Percentiles rank a stretch among this genome's conserved stretches.
phyloP scores from a whole-genome alignment of 2,113 vertebrate genomes.

The Phalacrocorax aristotelis region DNA sequence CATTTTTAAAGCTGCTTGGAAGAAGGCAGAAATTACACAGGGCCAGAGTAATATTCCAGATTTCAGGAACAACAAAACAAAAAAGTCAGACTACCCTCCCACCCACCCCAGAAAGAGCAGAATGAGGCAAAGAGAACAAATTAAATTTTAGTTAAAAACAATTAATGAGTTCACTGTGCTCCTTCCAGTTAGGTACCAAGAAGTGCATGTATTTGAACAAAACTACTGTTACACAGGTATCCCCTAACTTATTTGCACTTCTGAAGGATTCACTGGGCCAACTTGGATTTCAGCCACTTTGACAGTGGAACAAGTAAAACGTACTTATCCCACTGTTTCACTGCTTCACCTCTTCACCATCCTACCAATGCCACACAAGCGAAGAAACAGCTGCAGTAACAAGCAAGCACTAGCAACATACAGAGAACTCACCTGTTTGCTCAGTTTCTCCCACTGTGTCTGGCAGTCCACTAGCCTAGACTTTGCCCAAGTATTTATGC shows the following conservation, averaged over 20 bases:
- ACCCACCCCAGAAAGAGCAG: not conserved
- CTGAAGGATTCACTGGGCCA: not conserved
- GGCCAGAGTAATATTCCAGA: not conserved
- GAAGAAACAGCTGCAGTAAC: not conserved
- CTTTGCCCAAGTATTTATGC: conserved; percentile 82
- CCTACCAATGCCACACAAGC: not conserved
- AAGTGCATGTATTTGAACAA: not conserved
- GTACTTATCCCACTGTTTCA: not conserved
- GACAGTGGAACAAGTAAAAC: not conserved
- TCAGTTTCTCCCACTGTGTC: conserved; percentile 82
- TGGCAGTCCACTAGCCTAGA: conserved; percentile 75
- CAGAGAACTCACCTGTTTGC: conserved; percentile 83
- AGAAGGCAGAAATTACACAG: not conserved
- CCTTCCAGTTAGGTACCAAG: not conserved
- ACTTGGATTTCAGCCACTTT: not conserved
- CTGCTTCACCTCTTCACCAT: not conserved
- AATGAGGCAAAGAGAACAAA: not conserved
- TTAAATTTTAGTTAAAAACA: not conserved
- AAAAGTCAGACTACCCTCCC: not conserved
- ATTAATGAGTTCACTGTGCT: not conserved
- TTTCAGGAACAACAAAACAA: not conserved
- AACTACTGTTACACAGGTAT: not conserved
- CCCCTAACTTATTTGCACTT: not conserved
- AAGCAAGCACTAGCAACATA: not conserved
- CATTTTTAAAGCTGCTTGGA: not conserved